phyloP scores from a whole-genome alignment of 2,797 vertebrate genomes.

The Sibirionetta formosa region DNA sequence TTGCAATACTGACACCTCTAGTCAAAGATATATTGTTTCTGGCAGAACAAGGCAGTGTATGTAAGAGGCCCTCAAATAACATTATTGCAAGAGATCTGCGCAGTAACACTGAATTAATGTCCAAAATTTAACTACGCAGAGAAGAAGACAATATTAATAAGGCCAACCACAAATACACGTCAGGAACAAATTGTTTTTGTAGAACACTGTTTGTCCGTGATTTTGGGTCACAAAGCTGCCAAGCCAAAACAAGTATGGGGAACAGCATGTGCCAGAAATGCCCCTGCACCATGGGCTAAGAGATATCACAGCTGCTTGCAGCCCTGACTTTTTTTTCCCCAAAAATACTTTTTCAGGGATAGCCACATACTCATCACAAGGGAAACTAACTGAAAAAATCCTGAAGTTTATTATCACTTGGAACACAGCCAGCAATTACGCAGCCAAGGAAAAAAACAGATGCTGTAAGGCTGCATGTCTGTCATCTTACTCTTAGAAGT shows the following conservation, averaged over 20 bases:
- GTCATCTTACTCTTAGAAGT: not conserved
- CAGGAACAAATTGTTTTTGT: no score
- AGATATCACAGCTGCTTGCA: not conserved
- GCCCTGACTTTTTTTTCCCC: not conserved
- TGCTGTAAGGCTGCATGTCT: not conserved
- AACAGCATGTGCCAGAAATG: rapidly evolving
- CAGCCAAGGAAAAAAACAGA: not conserved
- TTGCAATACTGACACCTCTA: not conserved
- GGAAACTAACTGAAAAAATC: not conserved
- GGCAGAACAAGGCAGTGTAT: not conserved
- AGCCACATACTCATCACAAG: rapidly evolving
- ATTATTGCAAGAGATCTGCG: not conserved
- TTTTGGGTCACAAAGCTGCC: not conserved
- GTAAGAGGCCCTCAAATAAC: not conserved
- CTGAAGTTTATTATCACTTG: not conserved
- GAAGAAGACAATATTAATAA: not conserved
- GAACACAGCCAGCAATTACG: not conserved
- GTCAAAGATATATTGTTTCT: not conserved
- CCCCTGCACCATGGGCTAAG: rapidly evolving
- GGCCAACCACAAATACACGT: not conserved
- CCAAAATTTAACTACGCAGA: not conserved
- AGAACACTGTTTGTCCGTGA: not conserved
- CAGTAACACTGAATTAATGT: not conserved
- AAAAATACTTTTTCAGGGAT: not conserved
- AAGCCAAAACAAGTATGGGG: not conserved